Evolutionary conservation across 2,113 vertebrate species (phyloP).

Genomic region (Serilophus lunatus): DNA sequence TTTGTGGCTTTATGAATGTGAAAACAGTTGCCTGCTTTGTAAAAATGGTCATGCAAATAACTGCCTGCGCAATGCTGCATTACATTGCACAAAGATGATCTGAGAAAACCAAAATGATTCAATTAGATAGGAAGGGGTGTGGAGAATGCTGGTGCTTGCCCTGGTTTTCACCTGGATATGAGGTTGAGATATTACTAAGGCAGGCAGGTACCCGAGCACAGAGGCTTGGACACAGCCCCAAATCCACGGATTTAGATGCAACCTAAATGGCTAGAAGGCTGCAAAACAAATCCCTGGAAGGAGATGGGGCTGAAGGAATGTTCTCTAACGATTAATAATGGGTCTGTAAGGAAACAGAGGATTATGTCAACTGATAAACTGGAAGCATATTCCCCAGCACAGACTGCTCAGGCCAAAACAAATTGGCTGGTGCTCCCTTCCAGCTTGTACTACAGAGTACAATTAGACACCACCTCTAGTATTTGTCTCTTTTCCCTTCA

Average conservation of each 20-base stretch:
- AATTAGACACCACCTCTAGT: neutral
- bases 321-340: neutral
- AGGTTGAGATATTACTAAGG: constrained; percentile 31
- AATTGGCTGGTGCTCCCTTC: neutral
- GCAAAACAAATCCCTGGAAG: constrained; percentile 21
- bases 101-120: constrained; percentile 50
- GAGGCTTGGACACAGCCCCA: constrained; percentile 44
- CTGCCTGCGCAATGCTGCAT: neutral
- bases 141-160: neutral
- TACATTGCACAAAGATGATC: neutral
- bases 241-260: constrained; percentile 18
- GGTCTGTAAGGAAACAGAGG: constrained; percentile 15
- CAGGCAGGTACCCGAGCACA: neutral
- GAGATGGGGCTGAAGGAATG: neutral
- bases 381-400: neutral
- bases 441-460: neutral
- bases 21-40: neutral
- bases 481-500: neutral
- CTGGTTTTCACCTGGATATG: constrained; percentile 49
- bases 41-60: neutral
- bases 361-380: constrained; percentile 24
- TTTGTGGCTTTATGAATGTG: neutral
- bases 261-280: constrained; percentile 22
- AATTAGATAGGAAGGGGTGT: constrained; percentile 20
- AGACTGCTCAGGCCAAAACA: neutral